Evolutionary conservation across 2,113 vertebrate genomes (phyloP).

Genomic region (Monopterus albus): DNA sequence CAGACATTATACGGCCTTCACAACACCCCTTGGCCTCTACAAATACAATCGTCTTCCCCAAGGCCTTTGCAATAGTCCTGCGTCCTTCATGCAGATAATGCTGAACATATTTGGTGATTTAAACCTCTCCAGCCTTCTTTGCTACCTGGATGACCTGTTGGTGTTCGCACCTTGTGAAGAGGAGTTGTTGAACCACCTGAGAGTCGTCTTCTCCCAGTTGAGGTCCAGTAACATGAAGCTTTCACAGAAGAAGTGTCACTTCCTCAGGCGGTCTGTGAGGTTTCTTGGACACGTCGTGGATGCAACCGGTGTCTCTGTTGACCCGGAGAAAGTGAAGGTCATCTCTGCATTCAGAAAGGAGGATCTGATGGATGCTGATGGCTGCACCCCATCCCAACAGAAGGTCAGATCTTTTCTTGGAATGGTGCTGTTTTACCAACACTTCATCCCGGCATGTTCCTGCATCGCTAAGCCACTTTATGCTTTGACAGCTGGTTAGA

Average conservation of each 20-base stretch:
- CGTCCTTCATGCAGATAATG: slow-evolving; percentile 21
- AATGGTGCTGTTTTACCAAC: slow-evolving; percentile 7
- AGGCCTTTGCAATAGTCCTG: slow-evolving; percentile 14
- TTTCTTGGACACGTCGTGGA: neutral
- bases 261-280: neutral
- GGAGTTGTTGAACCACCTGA: neutral
- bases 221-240: neutral
- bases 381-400: neutral
- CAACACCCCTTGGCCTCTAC: neutral
- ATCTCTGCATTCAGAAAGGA: neutral
- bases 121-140: slow-evolving; percentile 10
- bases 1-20: slow-evolving; percentile 7
- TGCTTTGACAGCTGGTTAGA: neutral
- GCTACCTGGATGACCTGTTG: slow-evolving; percentile 22
- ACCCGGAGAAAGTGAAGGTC: neutral
- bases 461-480: neutral
- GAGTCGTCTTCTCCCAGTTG: neutral
- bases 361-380: neutral
- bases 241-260: neutral
- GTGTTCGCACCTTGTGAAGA: slow-evolving; percentile 2
- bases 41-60: slow-evolving; percentile 10
- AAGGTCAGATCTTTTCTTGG: neutral
- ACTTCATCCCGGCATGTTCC: neutral
- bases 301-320: neutral
- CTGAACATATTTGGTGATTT: slow-evolving; percentile 11